These are phyloP conservation scores for Rafetus swinhoei DNA, from an alignment of 2,113 vertebrate genomes.

Conservation along the genomic window DNA sequence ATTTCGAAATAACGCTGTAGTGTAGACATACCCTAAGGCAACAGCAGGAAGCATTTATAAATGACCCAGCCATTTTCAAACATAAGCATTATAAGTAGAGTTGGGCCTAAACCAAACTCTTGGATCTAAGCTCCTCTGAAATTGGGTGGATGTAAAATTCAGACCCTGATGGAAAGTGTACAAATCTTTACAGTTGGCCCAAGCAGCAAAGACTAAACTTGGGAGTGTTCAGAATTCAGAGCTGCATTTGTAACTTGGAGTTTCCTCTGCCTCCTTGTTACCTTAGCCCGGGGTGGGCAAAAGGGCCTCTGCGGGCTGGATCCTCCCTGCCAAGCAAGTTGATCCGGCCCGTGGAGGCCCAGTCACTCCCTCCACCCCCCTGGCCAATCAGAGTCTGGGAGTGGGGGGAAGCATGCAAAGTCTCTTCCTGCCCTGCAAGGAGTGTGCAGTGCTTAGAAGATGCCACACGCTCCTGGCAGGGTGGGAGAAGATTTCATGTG, in stretches of 20 bases:
- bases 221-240: background rate
- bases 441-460: too few species aligned
- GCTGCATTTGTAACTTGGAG: background rate
- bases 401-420: too few species aligned
- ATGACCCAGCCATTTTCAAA: background rate
- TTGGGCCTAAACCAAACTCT: background rate
- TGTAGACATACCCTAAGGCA: background rate
- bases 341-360: too few species aligned
- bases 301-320: too few species aligned
- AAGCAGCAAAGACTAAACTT: background rate
- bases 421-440: too few species aligned
- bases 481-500: too few species aligned
- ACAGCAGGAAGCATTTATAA: background rate
- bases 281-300: too few species aligned
- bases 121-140: background rate
- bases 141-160: background rate
- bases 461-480: too few species aligned
- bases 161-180: background rate
- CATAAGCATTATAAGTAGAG: background rate
- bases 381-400: too few species aligned
- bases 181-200: background rate
- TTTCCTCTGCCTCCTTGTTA: background rate
- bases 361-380: too few species aligned
- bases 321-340: too few species aligned
- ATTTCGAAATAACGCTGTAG: too few species aligned